Evolutionary conservation across 2,888 invertebrate genomes (phyloP), one percentile per base, ranked within the genome.

Genomic region (Lasioglossum oenotherae): DNA sequence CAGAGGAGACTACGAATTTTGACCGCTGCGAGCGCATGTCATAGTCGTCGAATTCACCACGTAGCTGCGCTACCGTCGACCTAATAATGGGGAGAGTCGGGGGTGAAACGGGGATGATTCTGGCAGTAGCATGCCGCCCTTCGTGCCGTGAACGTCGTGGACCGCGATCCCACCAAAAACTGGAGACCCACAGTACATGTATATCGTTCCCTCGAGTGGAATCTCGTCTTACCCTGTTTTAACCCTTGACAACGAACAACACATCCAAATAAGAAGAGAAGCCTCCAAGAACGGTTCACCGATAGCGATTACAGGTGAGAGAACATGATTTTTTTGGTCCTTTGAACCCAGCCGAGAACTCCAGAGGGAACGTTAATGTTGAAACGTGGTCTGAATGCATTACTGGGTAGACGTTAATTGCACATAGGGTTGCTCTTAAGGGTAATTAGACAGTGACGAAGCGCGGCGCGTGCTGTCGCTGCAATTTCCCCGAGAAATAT

Each of bases 41-140:
- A 86, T 92, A 93, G 92, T 93, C 90, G 90, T 89, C 85, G 90
- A 90, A 90, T 87, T 85, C 90, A 90, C 93, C 94, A 94, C 93
- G 93, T 93, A 93, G 93, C 90, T 92, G 94, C 94, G 94, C 94
- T 92, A 90, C 90, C 92, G 93, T 94, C 94, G 93, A 92, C 92
- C 93, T 89, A 82, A 85, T 87, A 88, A 87, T 85, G 88, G 90
- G 87, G 84, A 76, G 83, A 85, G 82, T 90, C 82, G 87, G 91
- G 92, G 91, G 88, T 81, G 88, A 87, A 88, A 87, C 86, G 80
- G 90, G 91, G 90, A 85, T 87, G 90, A 92, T 92, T 90, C 86
- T 87, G 91, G 88, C 93, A 94, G 94, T 94, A 92, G 93, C 94
- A 93, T 92, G 93, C 92, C 91, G 93, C 91, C 91, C 91, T 90